phyloP scores from a whole-genome alignment of 2,888 invertebrate species.

The Thera britannica region DNA sequence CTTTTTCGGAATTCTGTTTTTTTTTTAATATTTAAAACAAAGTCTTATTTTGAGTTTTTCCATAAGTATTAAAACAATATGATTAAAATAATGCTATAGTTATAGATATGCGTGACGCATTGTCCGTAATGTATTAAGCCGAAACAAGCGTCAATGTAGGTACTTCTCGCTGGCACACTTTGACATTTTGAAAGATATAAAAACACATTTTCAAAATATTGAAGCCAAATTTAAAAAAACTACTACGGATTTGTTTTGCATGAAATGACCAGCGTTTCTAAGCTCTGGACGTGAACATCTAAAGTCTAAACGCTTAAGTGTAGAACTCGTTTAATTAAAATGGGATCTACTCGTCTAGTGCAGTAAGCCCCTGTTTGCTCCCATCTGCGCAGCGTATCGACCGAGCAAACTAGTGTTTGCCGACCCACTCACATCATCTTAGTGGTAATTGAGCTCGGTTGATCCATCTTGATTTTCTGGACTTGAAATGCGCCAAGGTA shows the following conservation, averaged over 20 bases:
- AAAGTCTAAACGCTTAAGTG: slow-evolving; percentile 31
- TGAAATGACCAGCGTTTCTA: neutral
- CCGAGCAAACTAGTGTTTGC: slow-evolving; percentile 56
- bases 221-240: no score
- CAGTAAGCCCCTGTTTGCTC: slow-evolving; percentile 72
- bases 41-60: no score
- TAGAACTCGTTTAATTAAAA: slow-evolving; percentile 77
- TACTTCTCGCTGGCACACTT: no score
- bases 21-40: no score
- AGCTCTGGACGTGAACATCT: neutral
- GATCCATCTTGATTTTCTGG: slow-evolving; percentile 24
- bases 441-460: slow-evolving; percentile 30
- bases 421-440: slow-evolving; percentile 36
- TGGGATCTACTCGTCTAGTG: slow-evolving; percentile 69
- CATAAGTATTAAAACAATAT: no score
- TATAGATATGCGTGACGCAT: no score
- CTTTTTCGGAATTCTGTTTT: no score
- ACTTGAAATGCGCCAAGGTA: slow-evolving; percentile 12
- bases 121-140: no score
- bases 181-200: no score
- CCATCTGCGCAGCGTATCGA: slow-evolving; percentile 54
- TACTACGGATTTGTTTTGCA: neutral
- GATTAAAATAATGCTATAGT: no score
- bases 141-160: no score
- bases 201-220: no score